Percentiles rank a stretch among this genome's conserved stretches.
Evolutionary conservation across 1,140 invertebrate species (phyloP).

Genomic region (Zaprionus gabonicus): DNA sequence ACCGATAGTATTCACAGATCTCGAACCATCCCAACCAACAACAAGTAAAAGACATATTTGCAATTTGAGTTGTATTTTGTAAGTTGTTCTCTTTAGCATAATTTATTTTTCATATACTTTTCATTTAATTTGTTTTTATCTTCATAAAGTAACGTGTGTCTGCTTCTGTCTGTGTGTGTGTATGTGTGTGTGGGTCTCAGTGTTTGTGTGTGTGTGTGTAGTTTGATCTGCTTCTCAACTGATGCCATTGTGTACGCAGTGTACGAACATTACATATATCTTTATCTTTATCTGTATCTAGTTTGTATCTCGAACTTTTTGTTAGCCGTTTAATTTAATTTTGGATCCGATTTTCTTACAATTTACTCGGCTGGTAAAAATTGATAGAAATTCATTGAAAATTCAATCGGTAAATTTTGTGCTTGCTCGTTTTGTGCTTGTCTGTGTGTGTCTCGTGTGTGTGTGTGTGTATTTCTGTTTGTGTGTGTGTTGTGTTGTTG

Average conservation of each 20-base stretch:
- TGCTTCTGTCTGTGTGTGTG: slow-evolving; percentile 59
- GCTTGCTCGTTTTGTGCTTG: slow-evolving; percentile 22
- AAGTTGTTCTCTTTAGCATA: slow-evolving; percentile 74
- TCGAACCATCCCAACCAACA: neutral
- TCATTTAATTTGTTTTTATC: slow-evolving; percentile 78
- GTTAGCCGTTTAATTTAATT: slow-evolving; percentile 31
- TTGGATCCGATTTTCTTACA: slow-evolving; percentile 36
- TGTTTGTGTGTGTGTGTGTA: slow-evolving; percentile 40
- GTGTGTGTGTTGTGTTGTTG: slow-evolving; percentile 28
- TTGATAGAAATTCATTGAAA: slow-evolving; percentile 31
- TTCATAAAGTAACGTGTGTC: slow-evolving; percentile 81
- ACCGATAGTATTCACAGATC: no score
- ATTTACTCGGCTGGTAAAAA: slow-evolving; percentile 40
- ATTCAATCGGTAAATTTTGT: slow-evolving; percentile 44
- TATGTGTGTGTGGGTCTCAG: slow-evolving; percentile 41
- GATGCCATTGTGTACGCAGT: slow-evolving; percentile 27
- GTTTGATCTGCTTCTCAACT: slow-evolving; percentile 43
- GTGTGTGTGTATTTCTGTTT: slow-evolving; percentile 22
- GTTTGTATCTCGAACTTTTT: slow-evolving; percentile 10
- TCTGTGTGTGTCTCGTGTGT: slow-evolving; percentile 14
- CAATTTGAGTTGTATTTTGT: slow-evolving; percentile 60
- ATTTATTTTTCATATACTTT: slow-evolving; percentile 80
- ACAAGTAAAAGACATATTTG: neutral
- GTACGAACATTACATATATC: slow-evolving; percentile 38
- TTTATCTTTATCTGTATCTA: slow-evolving; percentile 14